Evolutionary conservation across 1,140 invertebrate genomes (phyloP), one percentile per base, ranked within the genome.

Genomic region (Micrasema longulum): DNA sequence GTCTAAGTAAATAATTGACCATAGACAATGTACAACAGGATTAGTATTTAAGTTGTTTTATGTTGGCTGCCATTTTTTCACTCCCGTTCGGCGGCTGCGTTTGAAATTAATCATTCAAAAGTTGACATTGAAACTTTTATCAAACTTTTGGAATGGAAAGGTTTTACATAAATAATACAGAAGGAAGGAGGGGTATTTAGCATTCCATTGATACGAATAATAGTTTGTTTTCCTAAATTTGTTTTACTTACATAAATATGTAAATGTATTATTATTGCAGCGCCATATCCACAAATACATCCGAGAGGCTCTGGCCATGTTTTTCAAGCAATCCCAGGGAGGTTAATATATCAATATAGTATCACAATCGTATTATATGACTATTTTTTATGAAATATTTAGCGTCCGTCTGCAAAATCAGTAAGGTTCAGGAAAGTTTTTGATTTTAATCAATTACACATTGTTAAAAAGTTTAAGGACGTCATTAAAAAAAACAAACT

Each of bases 61-160:
- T 35, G 65, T 53, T 68, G 65, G 48, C 18, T 18, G 31, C 22
- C 35, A 14, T 53, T 68, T 68, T 68, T 68, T 68, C 65, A 41
- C 16, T 55, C 26, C 26, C 36, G 18, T 50, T 1, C 26, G 10
- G 48, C 65, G 65, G 48, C 18, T 26, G n/a, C 5, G 22, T 64
- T 48, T 64, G 11, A 23, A 26, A 22, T 4, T 12, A 2, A 7
- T 31, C n/a, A n/a, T 4, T 31, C 26, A 31, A 31, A 31, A 31
- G 26, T 31, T 31, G 2, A 31, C 26, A 31, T 4, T 7, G 7
- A 7, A n/a, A n/a, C n/a, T n/a, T 31, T 4, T 31, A 31, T 4
- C 3, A 35, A 50, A 36, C 16, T 50, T 66, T 66, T 38, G 50
- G 0, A 22, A 65, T 65, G 63, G 63, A 65, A 11, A 65, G 47